Evolutionary conservation across 1,140 invertebrate species (phyloP).

Genomic region (Acromyrmex echinatior): DNA sequence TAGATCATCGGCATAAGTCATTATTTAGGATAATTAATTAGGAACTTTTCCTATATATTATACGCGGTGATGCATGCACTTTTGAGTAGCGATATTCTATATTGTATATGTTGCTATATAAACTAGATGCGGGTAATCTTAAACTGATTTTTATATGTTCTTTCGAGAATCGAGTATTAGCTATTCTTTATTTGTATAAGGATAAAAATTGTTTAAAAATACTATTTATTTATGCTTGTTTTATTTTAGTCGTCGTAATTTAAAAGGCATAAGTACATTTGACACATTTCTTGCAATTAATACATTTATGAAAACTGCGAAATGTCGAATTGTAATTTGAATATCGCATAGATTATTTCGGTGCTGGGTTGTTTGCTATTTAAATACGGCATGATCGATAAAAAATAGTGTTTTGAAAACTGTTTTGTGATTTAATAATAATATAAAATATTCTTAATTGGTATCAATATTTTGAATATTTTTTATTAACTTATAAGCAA

Average conservation of each 20-base stretch:
- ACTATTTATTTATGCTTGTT: slow-evolving; percentile 18
- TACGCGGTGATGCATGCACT: background rate
- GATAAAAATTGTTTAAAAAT: background rate
- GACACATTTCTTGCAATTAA: slow-evolving; percentile 27
- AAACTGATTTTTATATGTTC: background rate
- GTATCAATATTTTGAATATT: background rate
- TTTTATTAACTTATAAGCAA: background rate
- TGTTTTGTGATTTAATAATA: slow-evolving; percentile 29
- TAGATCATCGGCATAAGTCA: slow-evolving; percentile 25
- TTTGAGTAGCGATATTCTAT: slow-evolving; percentile 35
- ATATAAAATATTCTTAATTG: slow-evolving; percentile 17
- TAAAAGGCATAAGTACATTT: slow-evolving; percentile 4
- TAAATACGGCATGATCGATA: background rate
- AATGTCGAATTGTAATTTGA: slow-evolving; percentile 17
- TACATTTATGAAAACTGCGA: slow-evolving; percentile 11
- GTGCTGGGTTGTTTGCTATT: slow-evolving; percentile 10
- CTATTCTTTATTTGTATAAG: background rate
- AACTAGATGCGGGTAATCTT: slow-evolving; percentile 34
- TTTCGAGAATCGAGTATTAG: background rate
- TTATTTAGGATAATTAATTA: slow-evolving; percentile 40
- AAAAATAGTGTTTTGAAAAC: slow-evolving; percentile 15
- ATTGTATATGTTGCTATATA: slow-evolving; percentile 19
- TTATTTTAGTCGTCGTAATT: background rate
- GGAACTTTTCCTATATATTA: slow-evolving; percentile 16
- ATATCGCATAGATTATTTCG: background rate